Base-by-base conservation (phyloP, 37 sponge, comb jelly and placozoan species). In the Trichoplax adhaerens region DNA sequence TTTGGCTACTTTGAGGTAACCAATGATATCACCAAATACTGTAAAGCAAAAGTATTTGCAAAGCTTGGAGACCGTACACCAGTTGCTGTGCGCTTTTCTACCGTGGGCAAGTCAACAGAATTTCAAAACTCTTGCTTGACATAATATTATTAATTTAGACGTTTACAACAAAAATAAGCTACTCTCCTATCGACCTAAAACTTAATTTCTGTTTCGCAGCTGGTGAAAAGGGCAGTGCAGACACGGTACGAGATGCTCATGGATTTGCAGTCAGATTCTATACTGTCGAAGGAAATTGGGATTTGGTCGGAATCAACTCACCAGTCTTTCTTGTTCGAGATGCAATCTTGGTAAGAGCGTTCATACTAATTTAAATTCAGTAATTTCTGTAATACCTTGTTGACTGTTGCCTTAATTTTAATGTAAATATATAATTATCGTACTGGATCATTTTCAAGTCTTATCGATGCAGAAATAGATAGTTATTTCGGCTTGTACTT, bases 1-100 rank as follows among this genome's bases (percentile, higher is more conserved):
- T 93, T 85, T 78, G 89, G 95, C 5, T 86, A 84, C 73, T 86
- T 94, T 80, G 87, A 94, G 59, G 95, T 89, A 52, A 94, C 95
- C 48, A 82, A 89, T 49, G 90, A 94, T 77, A 94, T 89, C 79
- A 81, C 87, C 72, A 81, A 86, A 72, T 94, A 89, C 65, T 86
- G 87, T 81, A 89, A 89, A 62, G 95, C 95, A 61, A 71, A 76
- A 8, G 7, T 89, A 10, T 89, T 89, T 63, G 71, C 66, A 6
- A n/a, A 74, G 3, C 59, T 88, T 53, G 90, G 94, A 10, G 83
- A 86, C 81, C 29, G 29, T 29, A 85, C 90, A 1, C 86, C 90
- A 2, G 62, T 88, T 5, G 90, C 83, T 49, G 80, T 88, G n/a
- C 66, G 90, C 2, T 88, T 88, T 72, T 80, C 81, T 12, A 88